Evolutionary conservation across 2,888 invertebrate genomes (phyloP), one percentile per base, ranked within the genome.

Genomic region (Lycocerus yunnanus): DNA sequence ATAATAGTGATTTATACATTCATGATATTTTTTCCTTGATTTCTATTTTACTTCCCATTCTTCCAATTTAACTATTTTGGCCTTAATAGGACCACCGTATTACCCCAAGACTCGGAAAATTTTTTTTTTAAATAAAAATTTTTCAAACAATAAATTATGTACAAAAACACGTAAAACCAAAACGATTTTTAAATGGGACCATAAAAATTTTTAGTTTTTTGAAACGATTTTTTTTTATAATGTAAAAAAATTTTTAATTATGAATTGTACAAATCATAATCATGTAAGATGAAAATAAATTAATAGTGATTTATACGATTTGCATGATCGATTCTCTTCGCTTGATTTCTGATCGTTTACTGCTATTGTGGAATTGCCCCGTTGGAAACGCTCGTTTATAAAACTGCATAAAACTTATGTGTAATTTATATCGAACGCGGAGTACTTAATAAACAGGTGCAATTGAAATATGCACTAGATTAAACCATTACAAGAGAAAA

Each of bases 331-430:
- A 20, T 60, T 66, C 27, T 70, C 67, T 67, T 27, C 60, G 66
- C 71, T 71, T 59, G 66, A 66, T 67, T 66, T 71, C 58, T 66
- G 58, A 18, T 66, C 66, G 71, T 67, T 71, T 71, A 71, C 71
- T 71, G 60, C 66, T 71, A 67, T 71, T 71, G 71, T 67, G 67
- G 71, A 71, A 71, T 61, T 66, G 18, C 71, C 66, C 59, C 66
- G 70, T 16, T 69, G 69, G 24, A 61, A 69, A 60, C 63, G 63
- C 21, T 66, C 58, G 43, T 14, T 43, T 58, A 20, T 70, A 65
- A 70, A 70, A 63, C 18, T 43, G 58, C 63, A 70, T 65, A 63
- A 61, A 61, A 63, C n/a, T 4, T n/a, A 20, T 18, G 21, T 69
- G 65, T 65, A 70, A 70, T 70, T 70, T 70, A 70, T 65, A 70